Evolutionary conservation across 2,888 invertebrate species (phyloP).

Genomic region (Cyclophora albipunctata): DNA sequence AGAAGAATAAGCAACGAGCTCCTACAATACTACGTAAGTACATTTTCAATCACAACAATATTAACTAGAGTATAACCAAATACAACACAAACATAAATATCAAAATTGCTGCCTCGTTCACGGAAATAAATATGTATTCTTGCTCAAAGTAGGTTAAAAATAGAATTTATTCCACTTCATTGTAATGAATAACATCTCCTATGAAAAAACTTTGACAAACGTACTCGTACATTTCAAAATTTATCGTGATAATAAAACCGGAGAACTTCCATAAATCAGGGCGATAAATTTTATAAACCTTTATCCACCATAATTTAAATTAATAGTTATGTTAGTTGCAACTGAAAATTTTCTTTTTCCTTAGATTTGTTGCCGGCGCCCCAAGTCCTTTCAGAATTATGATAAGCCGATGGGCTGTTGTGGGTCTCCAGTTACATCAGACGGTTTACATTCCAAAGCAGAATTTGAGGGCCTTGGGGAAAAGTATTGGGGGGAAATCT

Average conservation of each 20-base stretch:
- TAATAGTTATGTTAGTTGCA: no score
- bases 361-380: constrained; percentile 63
- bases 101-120: no score
- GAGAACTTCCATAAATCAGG: no score
- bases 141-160: no score
- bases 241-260: not conserved
- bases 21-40: constrained; percentile 82
- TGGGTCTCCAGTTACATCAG: constrained; percentile 65
- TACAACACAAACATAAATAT: no score
- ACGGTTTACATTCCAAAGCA: constrained; percentile 66
- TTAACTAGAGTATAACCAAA: not conserved
- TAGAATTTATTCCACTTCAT: no score
- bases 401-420: constrained; percentile 68
- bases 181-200: no score
- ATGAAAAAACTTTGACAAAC: no score
- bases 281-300: no score
- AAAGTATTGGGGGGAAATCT: constrained; percentile 85
- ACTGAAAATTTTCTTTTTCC: constrained; percentile 6
- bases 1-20: constrained; percentile 86
- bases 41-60: not conserved
- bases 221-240: no score
- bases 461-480: constrained; percentile 81
- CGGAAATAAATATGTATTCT: no score
- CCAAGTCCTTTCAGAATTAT: constrained; percentile 53
- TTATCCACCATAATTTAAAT: no score